Base-by-base conservation (phyloP, 1,140 invertebrate genomes). In the Eulimnadia texana region DNA sequence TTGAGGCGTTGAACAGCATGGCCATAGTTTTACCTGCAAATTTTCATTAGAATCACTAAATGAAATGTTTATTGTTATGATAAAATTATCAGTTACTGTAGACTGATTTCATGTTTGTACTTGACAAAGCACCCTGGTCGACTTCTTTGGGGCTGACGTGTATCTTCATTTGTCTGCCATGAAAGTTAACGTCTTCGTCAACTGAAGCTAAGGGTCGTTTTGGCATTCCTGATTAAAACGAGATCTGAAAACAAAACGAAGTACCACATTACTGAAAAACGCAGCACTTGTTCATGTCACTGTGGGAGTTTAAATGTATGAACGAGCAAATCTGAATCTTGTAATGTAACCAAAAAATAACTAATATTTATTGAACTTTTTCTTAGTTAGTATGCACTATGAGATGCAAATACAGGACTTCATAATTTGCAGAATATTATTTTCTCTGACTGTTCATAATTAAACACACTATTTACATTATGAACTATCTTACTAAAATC, bases 111-210 rank as follows among this genome's bases (percentile, higher is more conserved):
- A 61, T 53, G 53, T 42, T 55, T 13, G 24, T 23, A 27, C 20
- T 27, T 20, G 51, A 13, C 27, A n/a, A 29, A 19, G 53, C 20
- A 23, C 60, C 51, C 16, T 47, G 51, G 53, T 61, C 33, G 53
- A 61, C 50, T 54, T 61, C 60, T 42, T 29, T 61, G 22, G 49
- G 49, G 51, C 50, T 25, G 13, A 61, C 51, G 6, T 54, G 60
- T 6, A 54, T 61, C 53, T 61, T 61, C 9, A 27, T 53, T 28
- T 61, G 60, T 29, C 20, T 24, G 25, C 60, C 27, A 23, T 61
- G 55, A 19, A 19, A 27, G 1, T 24, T 10, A 33, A 27, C 11
- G 16, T 57, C 25, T 33, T 20, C 55, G 9, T 57, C 55, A 27
- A 57, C 20, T 16, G 27, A 23, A 33, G 24, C 27, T 3, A 57